Base-by-base conservation (phyloP, 1,140 invertebrate species). In the Scaptodrosophila lebanonensis region DNA sequence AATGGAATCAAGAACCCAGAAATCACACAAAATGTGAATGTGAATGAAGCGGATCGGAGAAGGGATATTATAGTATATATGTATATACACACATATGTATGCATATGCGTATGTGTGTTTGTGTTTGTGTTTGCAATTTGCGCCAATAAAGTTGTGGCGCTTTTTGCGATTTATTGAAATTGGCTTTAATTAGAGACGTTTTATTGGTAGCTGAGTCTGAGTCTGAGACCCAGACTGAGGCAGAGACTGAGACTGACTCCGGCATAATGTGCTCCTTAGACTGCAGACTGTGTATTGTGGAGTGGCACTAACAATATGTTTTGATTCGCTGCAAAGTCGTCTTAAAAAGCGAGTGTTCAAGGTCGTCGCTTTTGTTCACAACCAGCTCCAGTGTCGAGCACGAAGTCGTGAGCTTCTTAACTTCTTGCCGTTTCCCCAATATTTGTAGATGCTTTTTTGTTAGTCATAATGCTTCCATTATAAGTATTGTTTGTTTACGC, bases 101-200 rank as follows among this genome's bases (percentile, higher is more conserved):
- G n/a, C n/a, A n/a, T n/a, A n/a, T n/a, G n/a, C n/a, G n/a, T n/a
- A n/a, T n/a, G n/a, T n/a, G n/a, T n/a, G 50, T 36, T 27, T 38
- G 38, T 42, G 49, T 54, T 60, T 45, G 53, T 47, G 52, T 53
- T 3, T 38, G 53, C 73, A 79, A 79, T 79, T 79, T 79, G 58
- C 52, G 75, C 73, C 73, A 79, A 79, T 79, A 79, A 79, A 79
- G 54, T 52, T 67, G 32, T 53, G 32, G 44, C 56, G 59, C 58
- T 65, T 60, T 49, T 62, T 60, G 73, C 68, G 51, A 77, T 68
- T 77, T 77, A 77, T 79, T 79, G 68, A 79, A 77, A 77, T 77
- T 79, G 73, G 64, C 75, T 53, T 77, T 77, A 77, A 77, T 77
- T 79, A 73, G 73, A 65, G 73, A 60, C 62, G 72, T 79, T 77